Conservation (phyloP, 2,113 vertebrate genomes). For the Helogale parvula region DNA sequence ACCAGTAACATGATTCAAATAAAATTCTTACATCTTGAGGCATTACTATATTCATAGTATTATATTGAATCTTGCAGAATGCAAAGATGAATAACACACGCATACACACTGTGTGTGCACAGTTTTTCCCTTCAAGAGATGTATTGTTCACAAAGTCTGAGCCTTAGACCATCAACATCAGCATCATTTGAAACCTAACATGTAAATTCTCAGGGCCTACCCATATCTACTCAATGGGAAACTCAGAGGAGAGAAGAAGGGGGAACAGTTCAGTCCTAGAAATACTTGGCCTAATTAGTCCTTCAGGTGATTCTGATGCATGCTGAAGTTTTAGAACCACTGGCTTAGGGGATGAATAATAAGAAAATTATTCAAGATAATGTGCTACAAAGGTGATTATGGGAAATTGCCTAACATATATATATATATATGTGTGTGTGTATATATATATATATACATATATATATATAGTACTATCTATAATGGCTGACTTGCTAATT, state of each 20-base stretch:
- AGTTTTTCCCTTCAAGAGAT: background rate
- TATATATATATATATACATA: too few relatives aligned
- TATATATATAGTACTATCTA: background rate
- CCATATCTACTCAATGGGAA: background rate
- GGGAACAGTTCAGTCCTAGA: background rate
- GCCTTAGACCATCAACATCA: background rate
- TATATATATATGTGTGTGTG: background rate
- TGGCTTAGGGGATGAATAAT: background rate
- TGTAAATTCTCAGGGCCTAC: background rate
- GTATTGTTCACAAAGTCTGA: background rate
- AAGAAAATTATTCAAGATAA: background rate
- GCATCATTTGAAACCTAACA: background rate
- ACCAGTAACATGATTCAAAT: background rate
- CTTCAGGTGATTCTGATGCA: background rate
- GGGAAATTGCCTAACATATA: background rate
- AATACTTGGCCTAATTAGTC: background rate
- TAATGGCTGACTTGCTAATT: background rate
- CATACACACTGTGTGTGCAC: background rate
- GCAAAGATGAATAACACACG: background rate
- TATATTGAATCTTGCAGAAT: background rate
- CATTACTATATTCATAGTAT: background rate
- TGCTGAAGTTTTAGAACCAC: background rate
- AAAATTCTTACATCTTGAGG: background rate
- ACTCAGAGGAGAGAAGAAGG: fast-evolving
- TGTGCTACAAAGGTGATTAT: background rate